These are phyloP conservation scores for Cephus runcator DNA, from an alignment of 2,888 invertebrate genomes.

Conservation along the genomic window DNA sequence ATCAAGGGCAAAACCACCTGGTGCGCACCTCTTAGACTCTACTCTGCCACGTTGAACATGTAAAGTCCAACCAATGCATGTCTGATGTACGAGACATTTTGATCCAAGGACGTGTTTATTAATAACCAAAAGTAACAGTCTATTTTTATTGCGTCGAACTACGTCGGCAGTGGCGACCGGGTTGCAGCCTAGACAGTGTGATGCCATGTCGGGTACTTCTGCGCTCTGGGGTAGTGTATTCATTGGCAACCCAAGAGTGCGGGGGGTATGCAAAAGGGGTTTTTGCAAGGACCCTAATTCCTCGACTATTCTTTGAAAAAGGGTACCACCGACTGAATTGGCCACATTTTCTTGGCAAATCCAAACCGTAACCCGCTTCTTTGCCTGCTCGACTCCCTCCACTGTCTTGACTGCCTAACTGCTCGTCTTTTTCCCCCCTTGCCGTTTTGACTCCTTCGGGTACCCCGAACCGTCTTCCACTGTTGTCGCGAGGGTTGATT, in stretches of 20 bases:
- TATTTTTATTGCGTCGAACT: not conserved
- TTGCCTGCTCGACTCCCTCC: not conserved
- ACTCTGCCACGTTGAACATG: not conserved
- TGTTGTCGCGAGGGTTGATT: slow-evolving; percentile 34
- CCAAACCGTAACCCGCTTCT: not conserved
- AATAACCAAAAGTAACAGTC: not conserved
- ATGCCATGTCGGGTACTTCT: not conserved
- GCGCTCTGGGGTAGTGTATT: not conserved
- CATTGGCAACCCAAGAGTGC: not conserved
- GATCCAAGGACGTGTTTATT: not conserved
- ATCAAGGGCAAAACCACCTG: not conserved
- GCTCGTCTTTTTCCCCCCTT: not conserved
- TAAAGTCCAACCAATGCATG: not conserved
- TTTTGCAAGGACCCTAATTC: not conserved
- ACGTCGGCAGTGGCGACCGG: not conserved
- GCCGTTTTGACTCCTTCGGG: slow-evolving; percentile 2
- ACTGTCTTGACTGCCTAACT: not conserved
- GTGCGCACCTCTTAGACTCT: not conserved
- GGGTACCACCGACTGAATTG: not conserved
- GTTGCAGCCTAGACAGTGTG: not conserved
- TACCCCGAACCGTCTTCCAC: not conserved
- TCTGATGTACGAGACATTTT: not conserved
- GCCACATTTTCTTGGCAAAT: not conserved
- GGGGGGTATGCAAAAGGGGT: not conserved
- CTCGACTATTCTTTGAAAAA: not conserved